Conservation (phyloP, 2,113 vertebrate species). For the Gorsachius goisagi region DNA sequence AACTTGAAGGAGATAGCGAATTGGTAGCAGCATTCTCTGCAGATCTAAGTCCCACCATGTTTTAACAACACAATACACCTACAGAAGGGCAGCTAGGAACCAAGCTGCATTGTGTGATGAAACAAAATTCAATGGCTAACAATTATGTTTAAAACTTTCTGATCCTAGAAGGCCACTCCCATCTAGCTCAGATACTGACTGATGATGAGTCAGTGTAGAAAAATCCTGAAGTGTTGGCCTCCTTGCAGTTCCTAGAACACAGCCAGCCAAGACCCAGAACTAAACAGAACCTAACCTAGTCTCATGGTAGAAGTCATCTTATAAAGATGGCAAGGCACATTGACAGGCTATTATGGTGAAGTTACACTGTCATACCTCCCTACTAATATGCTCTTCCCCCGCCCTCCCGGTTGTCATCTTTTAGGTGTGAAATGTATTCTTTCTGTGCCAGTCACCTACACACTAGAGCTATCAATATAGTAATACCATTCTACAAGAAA, state of each 20-base stretch:
- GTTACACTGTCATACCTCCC: not conserved
- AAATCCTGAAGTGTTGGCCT: not conserved
- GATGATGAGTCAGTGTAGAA: not conserved
- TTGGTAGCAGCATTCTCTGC: not conserved
- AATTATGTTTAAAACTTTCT: not conserved
- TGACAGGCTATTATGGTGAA: not conserved
- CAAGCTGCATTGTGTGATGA: not conserved
- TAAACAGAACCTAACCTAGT: not conserved
- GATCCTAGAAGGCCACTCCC: not conserved
- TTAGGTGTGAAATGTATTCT: not conserved
- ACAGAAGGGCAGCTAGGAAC: not conserved
- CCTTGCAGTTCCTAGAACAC: not conserved
- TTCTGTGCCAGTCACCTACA: not conserved
- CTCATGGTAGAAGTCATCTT: not conserved
- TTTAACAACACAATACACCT: not conserved
- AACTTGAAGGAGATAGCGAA: not conserved
- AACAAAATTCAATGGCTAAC: not conserved
- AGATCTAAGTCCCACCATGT: not conserved
- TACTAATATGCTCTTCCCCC: not conserved
- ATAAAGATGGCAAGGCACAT: not conserved
- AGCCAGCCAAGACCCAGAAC: not conserved
- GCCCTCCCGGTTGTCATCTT: not conserved
- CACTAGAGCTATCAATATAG: not conserved
- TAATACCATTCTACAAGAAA: not conserved
- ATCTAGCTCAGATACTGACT: not conserved